A percentile compares a stretch with the other conserved stretches of the same genome.
Conservation (phyloP, 2,113 vertebrate species). For the Anhinga rufa region DNA sequence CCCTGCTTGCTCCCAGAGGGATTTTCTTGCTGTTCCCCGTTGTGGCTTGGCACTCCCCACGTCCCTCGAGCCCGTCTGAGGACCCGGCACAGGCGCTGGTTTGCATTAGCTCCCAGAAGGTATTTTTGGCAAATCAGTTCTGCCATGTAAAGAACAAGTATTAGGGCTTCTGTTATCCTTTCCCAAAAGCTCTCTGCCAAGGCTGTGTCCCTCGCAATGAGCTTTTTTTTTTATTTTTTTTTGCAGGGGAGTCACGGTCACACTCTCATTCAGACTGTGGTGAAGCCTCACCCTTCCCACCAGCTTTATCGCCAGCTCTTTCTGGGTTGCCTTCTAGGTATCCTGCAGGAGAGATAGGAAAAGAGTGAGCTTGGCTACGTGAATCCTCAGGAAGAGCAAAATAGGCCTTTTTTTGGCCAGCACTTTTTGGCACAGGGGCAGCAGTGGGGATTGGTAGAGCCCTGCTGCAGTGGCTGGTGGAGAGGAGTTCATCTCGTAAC, state of each 20-base stretch:
- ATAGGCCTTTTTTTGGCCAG: neutral
- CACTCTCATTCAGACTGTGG: rapidly evolving
- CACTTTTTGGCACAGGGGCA: neutral
- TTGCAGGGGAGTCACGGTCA: rapidly evolving
- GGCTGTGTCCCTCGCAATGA: neutral
- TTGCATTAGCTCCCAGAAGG: neutral
- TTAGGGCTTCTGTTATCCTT: neutral
- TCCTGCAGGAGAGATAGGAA: neutral
- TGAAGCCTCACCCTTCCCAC: neutral
- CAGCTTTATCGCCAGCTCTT: neutral
- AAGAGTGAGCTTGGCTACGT: neutral
- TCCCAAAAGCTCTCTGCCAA: neutral
- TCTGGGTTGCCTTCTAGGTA: neutral
- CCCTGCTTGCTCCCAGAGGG: neutral
- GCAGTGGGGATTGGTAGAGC: neutral
- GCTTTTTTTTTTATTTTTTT: neutral
- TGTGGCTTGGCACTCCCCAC: rapidly evolving
- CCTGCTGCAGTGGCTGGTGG: neutral
- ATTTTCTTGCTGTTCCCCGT: neutral
- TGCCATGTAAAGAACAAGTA: neutral
- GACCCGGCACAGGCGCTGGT: neutral
- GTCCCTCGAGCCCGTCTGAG: neutral
- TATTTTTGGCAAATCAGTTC: neutral
- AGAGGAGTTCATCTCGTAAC: neutral
- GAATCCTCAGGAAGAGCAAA: neutral